These are phyloP conservation scores for Thamnaconus septentrionalis DNA, from an alignment of 2,113 vertebrate genomes.

Conservation along the genomic window DNA sequence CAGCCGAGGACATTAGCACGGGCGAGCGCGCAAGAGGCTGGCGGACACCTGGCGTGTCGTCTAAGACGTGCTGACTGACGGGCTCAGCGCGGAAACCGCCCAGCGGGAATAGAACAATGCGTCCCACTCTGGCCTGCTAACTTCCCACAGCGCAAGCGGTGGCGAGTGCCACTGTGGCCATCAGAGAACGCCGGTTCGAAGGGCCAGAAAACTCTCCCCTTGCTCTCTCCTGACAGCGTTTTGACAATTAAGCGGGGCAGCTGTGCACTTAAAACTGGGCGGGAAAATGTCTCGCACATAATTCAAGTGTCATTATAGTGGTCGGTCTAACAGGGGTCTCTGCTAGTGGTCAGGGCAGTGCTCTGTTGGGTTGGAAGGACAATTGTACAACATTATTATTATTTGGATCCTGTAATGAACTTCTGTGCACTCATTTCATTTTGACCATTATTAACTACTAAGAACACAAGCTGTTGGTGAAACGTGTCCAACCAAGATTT, in stretches of 20 bases:
- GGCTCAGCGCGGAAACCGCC: conserved; percentile 63
- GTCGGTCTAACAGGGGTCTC: not conserved
- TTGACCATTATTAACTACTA: no score
- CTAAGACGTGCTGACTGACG: conserved; percentile 74
- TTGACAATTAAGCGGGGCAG: conserved; percentile 57
- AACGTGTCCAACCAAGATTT: no score
- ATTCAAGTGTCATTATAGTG: conserved; percentile 5
- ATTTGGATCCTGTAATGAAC: no score
- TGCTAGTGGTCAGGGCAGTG: not conserved
- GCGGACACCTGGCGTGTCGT: conserved; percentile 75
- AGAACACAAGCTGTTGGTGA: no score
- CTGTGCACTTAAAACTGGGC: conserved; percentile 45
- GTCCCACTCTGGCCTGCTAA: conserved; percentile 53
- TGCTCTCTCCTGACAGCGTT: conserved; percentile 36
- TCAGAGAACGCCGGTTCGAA: conserved; percentile 29
- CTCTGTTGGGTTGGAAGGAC: not conserved
- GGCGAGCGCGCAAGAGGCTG: conserved; percentile 55
- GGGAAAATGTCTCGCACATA: conserved; percentile 23
- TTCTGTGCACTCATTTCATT: no score
- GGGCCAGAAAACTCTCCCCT: conserved; percentile 35
- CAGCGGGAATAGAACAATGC: conserved; percentile 73
- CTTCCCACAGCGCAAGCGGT: conserved; percentile 68
- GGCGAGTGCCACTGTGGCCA: conserved; percentile 47
- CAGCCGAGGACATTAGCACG: conserved; percentile 74
- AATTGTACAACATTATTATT: no score